Evolutionary conservation across 2,888 invertebrate species (phyloP).

Genomic region (Stenodema calcarata): DNA sequence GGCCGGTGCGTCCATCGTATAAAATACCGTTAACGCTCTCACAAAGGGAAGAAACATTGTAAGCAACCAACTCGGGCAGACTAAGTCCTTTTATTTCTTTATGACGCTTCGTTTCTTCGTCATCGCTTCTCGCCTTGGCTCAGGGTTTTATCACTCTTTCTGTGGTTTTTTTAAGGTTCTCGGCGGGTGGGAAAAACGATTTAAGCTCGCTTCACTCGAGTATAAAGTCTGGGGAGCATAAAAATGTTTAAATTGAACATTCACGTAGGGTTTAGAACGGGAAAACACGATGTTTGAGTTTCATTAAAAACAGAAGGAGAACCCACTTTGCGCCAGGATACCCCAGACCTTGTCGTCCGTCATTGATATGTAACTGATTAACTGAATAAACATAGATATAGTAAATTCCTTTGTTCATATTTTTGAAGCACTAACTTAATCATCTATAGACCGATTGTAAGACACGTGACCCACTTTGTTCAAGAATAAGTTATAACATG

Average conservation of each 20-base stretch:
- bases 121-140: background rate
- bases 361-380: too few relatives aligned
- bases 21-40: background rate
- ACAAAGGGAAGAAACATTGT: conserved; percentile 16
- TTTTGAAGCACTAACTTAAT: too few relatives aligned
- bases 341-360: too few relatives aligned
- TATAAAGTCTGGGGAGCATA: background rate
- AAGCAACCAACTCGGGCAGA: background rate
- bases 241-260: background rate
- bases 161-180: background rate
- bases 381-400: too few relatives aligned
- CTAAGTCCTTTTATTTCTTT: conserved; percentile 20
- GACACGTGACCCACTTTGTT: too few relatives aligned
- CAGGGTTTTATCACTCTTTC: background rate
- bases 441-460: too few relatives aligned
- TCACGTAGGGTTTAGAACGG: too few relatives aligned
- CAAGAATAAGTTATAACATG: too few relatives aligned
- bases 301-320: too few relatives aligned
- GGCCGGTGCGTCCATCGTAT: conserved; percentile 6
- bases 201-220: background rate
- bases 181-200: background rate
- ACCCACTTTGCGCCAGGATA: too few relatives aligned
- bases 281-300: too few relatives aligned
- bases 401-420: too few relatives aligned
- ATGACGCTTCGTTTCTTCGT: background rate